Base-by-base conservation (phyloP, 92 coral and sea anemone genomes). In the Chrysogorgia sp. region DNA sequence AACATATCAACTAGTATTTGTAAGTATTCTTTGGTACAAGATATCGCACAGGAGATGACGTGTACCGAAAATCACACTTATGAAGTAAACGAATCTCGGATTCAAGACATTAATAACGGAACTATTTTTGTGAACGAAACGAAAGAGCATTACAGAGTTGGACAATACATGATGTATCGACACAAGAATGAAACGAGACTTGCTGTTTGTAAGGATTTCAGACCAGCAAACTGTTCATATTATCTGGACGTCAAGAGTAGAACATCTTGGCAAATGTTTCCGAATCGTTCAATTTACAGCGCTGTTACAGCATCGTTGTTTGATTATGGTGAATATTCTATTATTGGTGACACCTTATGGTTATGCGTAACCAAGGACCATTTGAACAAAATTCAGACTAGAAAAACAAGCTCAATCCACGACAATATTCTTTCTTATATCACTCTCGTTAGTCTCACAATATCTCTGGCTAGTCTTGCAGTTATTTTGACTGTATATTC, bases 271-370 rank as follows among this genome's bases (percentile, higher is more conserved):
- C 40, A 67, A 45, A 1, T 37, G 17, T 67, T 67, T 21, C 32
- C 56, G 1, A 67, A 67, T 29, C 30, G 57, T 32, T 67, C 74
- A 22, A 41, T 67, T 67, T 67, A 67, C 35, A 67, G 74, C 34
- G 6, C 17, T 22, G 55, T 41, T 14, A 67, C 74, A 4, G 29
- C 30, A 0, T 67, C 74, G 4, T 67, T 55, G 74, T 67, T 40
- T 34, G 56, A 67, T 20, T 40, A 67, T 67, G 74, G 74, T 67
- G 74, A 67, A 67, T 67, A 67, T 40, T 67, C 74, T 20, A 4
- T 40, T 13, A 17, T 40, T 13, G 29, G 41, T 40, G 74, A 56
- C 22, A 45, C 34, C 41, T 47, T 67, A 17, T 67, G 74, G 74
- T 26, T 67, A 7, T 67, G 74, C 41, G 3, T 67, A 45, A 67